A percentile compares a stretch with the other conserved stretches of the same genome.
These are phyloP conservation scores for Phymanthus crucifer DNA, from an alignment of 92 coral and sea anemone genomes.

Conservation along the genomic window DNA sequence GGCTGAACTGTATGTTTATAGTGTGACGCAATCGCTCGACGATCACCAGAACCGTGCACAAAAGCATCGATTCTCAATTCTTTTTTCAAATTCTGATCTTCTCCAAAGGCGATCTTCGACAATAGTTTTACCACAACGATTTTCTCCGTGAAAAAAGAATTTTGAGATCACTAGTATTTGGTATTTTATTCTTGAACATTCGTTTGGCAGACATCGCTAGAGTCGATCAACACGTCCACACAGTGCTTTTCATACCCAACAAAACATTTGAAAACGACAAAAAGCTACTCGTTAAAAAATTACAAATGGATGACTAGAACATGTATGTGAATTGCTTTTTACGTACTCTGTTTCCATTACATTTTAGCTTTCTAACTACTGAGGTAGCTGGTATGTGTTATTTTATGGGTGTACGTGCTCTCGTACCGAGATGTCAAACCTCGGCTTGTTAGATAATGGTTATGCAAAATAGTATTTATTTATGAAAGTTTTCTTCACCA, in stretches of 20 bases:
- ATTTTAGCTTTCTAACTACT: too few species aligned
- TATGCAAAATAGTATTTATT: too few species aligned
- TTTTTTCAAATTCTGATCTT: background rate
- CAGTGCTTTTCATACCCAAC: background rate
- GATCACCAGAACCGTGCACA: conserved; percentile 3
- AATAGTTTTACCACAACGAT: background rate
- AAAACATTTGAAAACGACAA: background rate
- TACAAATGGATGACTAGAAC: background rate
- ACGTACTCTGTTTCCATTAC: too few species aligned
- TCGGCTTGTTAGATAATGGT: too few species aligned
- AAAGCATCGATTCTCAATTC: background rate
- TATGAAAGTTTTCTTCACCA: too few species aligned
- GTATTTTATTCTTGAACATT: background rate
- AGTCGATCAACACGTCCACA: background rate
- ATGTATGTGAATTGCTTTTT: too few species aligned
- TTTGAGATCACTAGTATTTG: background rate
- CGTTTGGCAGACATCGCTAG: too few species aligned
- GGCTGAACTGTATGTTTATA: background rate
- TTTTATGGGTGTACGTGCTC: too few species aligned
- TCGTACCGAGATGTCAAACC: too few species aligned
- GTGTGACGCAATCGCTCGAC: conserved; percentile 40
- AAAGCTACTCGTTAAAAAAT: background rate
- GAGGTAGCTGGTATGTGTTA: too few species aligned
- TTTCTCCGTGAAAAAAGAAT: background rate
- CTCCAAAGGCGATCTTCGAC: background rate